Evolutionary conservation across 2,113 vertebrate genomes (phyloP), one percentile per base, ranked within the genome.

Genomic region (Gobius niger): DNA sequence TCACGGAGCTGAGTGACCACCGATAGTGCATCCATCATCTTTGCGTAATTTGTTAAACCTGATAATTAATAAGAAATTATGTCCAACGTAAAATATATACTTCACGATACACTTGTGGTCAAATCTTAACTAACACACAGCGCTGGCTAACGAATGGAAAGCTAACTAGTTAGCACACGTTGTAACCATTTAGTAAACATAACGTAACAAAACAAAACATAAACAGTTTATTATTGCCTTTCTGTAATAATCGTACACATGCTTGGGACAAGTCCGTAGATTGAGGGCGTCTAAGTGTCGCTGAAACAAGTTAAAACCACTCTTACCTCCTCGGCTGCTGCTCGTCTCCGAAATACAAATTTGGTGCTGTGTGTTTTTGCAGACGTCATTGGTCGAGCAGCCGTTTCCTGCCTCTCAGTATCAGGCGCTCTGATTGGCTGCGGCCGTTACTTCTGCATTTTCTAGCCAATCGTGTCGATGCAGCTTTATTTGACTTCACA

Each of bases 401-500:
- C 6, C 11, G 7, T 50, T 44, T 7, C 0, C 0, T 4, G 75
- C 63, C 0, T 24, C 7, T 9, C 24, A 73, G n/a, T 1, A 64
- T 78, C 14, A 0, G 5, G 1, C 11, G 0, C 41, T 73, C 3
- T 75, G 8, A 92, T 92, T 93, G 90, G 92, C 14, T 70, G 1
- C 0, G 47, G 5, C 0, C 1, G 2, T 9, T 6, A 5, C 0
- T 18, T 51, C 42, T n/a, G 24, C 1, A 13, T 18, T 40, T 6
- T 11, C 2, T 18, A 74, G 63, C 92, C 91, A 93, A 91, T 89
- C 87, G 80, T 90, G 67, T 63, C 85, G 24, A 63, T 70, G 64
- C 68, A 7, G 91, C 91, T 80, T 92, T 93, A 89, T 93, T 93
- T 93, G 91, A 93, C 85, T 93, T 89, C 12, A 40, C 4, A 24